Conservation (phyloP, 2,888 invertebrate genomes). For the Drosophila rubida region DNA sequence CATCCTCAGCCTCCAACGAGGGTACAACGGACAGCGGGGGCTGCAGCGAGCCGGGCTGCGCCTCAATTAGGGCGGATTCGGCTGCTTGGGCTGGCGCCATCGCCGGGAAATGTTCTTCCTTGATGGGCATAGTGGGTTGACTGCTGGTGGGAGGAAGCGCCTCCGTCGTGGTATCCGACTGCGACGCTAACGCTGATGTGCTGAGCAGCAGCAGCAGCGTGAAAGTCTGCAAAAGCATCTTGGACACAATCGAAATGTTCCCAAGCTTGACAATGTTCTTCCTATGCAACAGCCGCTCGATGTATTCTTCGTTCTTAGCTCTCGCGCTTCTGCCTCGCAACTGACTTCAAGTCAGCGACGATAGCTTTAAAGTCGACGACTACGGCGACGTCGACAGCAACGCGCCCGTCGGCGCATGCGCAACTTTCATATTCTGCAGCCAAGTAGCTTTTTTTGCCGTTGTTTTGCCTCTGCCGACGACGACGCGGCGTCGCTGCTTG, state of each 20-base stretch:
- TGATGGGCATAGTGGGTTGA: constrained; percentile 19
- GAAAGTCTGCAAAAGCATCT: constrained; percentile 60
- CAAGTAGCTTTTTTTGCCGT: constrained; percentile 1
- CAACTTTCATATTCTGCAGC: constrained; percentile 74
- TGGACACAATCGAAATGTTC: constrained; percentile 7
- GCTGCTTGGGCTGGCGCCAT: constrained; percentile 47
- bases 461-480: constrained; percentile 5
- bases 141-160: constrained; percentile 16
- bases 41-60: constrained; percentile 36
- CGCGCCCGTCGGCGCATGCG: constrained; percentile 56
- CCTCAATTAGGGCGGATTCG: constrained; percentile 25
- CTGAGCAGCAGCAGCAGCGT: constrained; percentile 40
- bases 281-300: constrained; percentile 21
- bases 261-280: not conserved
- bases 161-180: constrained; percentile 17
- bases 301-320: constrained; percentile 68
- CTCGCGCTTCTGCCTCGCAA: constrained; percentile 72
- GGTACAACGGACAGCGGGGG: constrained; percentile 46
- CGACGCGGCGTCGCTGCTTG: constrained; percentile 27
- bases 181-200: constrained; percentile 21
- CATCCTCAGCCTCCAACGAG: constrained; percentile 40
- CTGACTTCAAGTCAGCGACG: constrained; percentile 57
- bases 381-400: constrained; percentile 17
- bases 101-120: constrained; percentile 58
- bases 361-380: constrained; percentile 49